Evolutionary conservation across 2,888 invertebrate genomes (phyloP).

Genomic region (Diarsia mendica): DNA sequence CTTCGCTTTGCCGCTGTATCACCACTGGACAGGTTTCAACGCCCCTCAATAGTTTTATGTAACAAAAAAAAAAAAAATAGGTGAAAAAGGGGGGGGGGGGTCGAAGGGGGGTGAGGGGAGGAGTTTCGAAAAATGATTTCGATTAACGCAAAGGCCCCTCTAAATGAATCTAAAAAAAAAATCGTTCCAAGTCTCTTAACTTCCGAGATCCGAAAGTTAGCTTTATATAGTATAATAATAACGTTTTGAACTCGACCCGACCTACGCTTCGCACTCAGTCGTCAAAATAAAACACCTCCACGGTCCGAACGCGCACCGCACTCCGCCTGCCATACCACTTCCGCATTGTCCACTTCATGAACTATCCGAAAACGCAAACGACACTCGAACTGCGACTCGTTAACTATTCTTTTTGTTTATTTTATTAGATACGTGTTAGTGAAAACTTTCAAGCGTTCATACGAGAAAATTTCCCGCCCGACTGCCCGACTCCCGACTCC

Average conservation of each 20-base stretch:
- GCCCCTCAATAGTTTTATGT: too few species aligned
- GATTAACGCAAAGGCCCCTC: too few species aligned
- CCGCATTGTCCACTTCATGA: slow-evolving; percentile 22
- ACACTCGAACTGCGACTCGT: neutral
- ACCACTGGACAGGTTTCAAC: too few species aligned
- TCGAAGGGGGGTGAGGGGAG: too few species aligned
- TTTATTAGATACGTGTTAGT: slow-evolving; percentile 55
- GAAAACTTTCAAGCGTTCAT: slow-evolving; percentile 52
- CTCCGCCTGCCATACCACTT: neutral
- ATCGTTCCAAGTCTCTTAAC: too few species aligned
- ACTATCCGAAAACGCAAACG: slow-evolving; percentile 8
- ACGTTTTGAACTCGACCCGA: slow-evolving; percentile 54
- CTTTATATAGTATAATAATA: too few species aligned
- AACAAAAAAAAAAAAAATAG: too few species aligned
- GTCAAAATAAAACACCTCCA: slow-evolving; percentile 29
- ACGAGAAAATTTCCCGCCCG: slow-evolving; percentile 55
- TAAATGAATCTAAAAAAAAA: too few species aligned
- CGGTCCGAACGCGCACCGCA: neutral
- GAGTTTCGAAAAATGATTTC: too few species aligned
- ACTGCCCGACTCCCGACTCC: slow-evolving; percentile 67
- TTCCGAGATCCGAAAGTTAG: too few species aligned
- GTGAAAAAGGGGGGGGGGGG: too few species aligned
- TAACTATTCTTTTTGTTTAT: slow-evolving; percentile 21
- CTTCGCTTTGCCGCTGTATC: too few species aligned
- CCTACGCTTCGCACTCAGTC: slow-evolving; percentile 31